phyloP scores from a whole-genome alignment of 2,113 vertebrate species.

The Corynorhinus townsendii region DNA sequence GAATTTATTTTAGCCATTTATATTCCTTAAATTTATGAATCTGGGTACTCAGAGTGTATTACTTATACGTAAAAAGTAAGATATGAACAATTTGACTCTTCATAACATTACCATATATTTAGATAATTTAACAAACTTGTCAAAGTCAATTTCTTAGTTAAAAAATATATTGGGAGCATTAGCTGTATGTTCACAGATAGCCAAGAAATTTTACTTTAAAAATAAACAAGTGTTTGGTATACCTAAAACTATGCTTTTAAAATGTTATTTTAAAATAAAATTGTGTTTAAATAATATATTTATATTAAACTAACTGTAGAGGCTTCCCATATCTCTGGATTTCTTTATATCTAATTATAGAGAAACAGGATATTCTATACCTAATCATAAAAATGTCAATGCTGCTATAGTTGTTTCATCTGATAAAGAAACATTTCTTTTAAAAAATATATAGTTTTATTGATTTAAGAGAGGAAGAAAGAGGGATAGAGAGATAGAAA shows the following conservation, averaged over 20 bases:
- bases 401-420: no score
- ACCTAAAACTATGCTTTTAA: not conserved
- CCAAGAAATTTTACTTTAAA: not conserved
- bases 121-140: not conserved
- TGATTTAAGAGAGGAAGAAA: no score
- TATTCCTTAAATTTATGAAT: not conserved
- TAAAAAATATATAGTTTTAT: no score
- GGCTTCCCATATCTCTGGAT: not conserved
- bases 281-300: not conserved
- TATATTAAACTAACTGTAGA: not conserved
- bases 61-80: not conserved
- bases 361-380: not conserved
- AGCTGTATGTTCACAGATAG: not conserved
- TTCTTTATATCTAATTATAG: not conserved
- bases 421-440: not conserved
- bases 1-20: not conserved
- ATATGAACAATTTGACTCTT: not conserved
- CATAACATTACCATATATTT: not conserved
- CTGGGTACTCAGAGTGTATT: not conserved
- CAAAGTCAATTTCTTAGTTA: not conserved
- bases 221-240: not conserved
- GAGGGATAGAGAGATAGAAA: no score
- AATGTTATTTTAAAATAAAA: not conserved
- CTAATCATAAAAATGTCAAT: not conserved
- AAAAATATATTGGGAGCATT: not conserved